A percentile compares a stretch with the other conserved stretches of the same genome.
Conservation (phyloP, 2,113 vertebrate genomes). For the Lasiurus borealis region DNA sequence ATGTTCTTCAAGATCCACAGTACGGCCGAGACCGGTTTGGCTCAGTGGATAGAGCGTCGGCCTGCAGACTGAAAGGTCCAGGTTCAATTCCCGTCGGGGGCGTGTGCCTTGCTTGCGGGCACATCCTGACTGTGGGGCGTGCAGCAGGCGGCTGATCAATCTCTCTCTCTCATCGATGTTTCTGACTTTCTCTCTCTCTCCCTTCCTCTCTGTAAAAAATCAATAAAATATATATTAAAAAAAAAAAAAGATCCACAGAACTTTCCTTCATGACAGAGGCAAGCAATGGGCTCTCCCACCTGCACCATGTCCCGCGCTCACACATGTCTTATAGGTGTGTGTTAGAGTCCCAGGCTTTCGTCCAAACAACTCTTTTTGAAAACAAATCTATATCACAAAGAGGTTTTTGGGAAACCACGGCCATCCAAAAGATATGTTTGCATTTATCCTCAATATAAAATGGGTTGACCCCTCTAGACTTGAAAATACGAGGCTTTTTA, state of each 20-base stretch:
- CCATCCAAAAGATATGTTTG: not conserved
- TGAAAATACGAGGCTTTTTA: not conserved
- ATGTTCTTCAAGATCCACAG: slow-evolving; percentile 22
- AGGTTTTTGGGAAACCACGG: not conserved
- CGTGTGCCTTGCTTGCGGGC: too few relatives aligned
- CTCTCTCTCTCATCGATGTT: too few relatives aligned
- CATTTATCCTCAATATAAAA: slow-evolving; percentile 1
- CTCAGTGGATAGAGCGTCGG: too few relatives aligned
- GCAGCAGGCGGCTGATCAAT: too few relatives aligned
- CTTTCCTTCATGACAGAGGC: slow-evolving; percentile 33
- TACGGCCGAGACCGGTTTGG: too few relatives aligned
- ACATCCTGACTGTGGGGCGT: too few relatives aligned
- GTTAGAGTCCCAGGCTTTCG: not conserved
- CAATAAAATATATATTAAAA: too few relatives aligned
- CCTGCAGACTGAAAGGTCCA: too few relatives aligned
- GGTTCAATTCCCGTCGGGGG: too few relatives aligned
- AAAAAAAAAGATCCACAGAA: not conserved
- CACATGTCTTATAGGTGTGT: not conserved
- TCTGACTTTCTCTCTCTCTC: too few relatives aligned
- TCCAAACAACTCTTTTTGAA: not conserved
- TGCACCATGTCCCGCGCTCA: not conserved
- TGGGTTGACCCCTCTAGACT: not conserved
- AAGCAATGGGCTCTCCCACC: not conserved
- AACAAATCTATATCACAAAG: not conserved
- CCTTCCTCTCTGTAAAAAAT: too few relatives aligned